Evolutionary conservation across 2,113 vertebrate genomes (phyloP), one percentile per base, ranked within the genome.

Genomic region (Micromys minutus): DNA sequence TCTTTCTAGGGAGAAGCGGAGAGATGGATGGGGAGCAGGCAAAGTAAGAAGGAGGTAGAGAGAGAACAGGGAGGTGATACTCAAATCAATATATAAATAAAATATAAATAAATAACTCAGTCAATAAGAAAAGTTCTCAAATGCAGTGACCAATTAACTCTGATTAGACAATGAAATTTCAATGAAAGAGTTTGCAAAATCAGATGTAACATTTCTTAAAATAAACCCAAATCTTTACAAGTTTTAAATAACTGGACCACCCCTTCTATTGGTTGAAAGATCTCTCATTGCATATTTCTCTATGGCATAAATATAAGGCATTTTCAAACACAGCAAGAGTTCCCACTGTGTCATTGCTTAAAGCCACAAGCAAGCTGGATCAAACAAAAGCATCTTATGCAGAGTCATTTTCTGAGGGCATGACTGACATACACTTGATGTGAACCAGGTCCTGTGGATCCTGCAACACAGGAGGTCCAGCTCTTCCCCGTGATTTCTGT

Each of bases 251-350:
- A 31, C 19, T 57, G 12, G 26, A 55, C 12, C 16, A 4, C 29
- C 24, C 29, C 31, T 72, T 92, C 65, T 61, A 39, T 50, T 77
- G 39, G 55, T 13, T 89, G 39, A 76, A 90, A 72, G 67, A 63
- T 24, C 29, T 90, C 26, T 36, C 12, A 50, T 17, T 69, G 89
- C 31, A 2, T 59, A 71, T 72, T 87, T 81, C 24, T 72, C 17
- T 34, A 39, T 21, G 36, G 36, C 16, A 87, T 83, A 74, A 76
- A 92, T 83, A 65, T 10, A 31, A 89, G 83, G 50, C 10, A 79
- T 69, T 94, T 87, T 93, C 72, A 88, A 79, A 50, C 74, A 17
- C 50, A 83, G 80, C 76, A 75, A 79, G 89, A 50, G 34, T n/a
- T 26, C 31, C 29, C 52, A 42, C 42, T 55, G 36, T 67, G 61